Evolutionary conservation across 2,113 vertebrate species (phyloP), one percentile per base, ranked within the genome.

Genomic region (Melierax canorus): DNA sequence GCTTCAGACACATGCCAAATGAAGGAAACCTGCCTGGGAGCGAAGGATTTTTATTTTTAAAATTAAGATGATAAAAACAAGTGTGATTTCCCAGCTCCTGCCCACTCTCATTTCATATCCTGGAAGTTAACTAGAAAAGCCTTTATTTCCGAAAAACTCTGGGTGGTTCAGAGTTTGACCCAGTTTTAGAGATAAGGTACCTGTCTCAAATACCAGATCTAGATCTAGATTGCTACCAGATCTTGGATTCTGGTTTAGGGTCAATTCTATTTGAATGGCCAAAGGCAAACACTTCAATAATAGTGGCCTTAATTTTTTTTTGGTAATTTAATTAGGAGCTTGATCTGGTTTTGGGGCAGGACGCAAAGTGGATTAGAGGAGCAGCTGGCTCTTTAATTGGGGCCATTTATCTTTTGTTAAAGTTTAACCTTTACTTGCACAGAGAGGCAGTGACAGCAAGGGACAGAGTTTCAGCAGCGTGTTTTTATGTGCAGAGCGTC

Each of bases 341-440:
- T 6, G 82, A 64, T 93, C 39, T 95, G 88, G 90, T 81, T 95
- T 94, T 15, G 74, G 84, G 89, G 85, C 79, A 95, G 92, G 91
- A 45, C 69, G 78, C 77, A 26, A 72, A 86, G 90, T 73, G 71
- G 86, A 92, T 92, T 51, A 87, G 39, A 84, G 95, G 84, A 94
- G 90, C 91, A 95, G 91, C 30, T 64, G 90, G 51, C 9, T 78
- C 38, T 91, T 83, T 92, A 89, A 92, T 75, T 24, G 39, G 77
- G 60, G 77, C n/a, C 9, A 0, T 72, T 93, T 63, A 30, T 93
- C 76, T 60, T 34, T 29, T 26, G 83, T 85, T 86, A 14, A 9
- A 26, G 17, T 67, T 96, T 85, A 87, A 87, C 82, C 81, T 93
- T 24, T 48, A 6, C 58, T 51, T 63, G 74, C 86, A 55, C 55